Percentiles rank a stretch among this genome's conserved stretches.
Evolutionary conservation across 2,888 invertebrate genomes (phyloP).

Genomic region (Acanthosoma haemorrhoidale): DNA sequence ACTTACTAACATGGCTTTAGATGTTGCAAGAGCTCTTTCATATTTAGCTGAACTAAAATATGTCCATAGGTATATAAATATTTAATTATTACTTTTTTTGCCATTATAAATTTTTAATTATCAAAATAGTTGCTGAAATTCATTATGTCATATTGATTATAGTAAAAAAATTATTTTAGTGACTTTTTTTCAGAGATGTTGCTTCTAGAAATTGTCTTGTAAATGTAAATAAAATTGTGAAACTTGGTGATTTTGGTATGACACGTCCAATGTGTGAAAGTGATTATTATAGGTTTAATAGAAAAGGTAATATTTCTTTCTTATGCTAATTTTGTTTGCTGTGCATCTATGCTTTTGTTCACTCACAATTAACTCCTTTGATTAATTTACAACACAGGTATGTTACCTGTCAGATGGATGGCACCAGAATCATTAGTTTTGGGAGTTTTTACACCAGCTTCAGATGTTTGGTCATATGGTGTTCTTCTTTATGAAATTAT

Average conservation of each 20-base stretch:
- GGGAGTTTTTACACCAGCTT: slow-evolving; percentile 77
- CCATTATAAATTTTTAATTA: background rate
- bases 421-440: slow-evolving; percentile 78
- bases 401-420: slow-evolving; percentile 91
- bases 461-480: slow-evolving; percentile 88
- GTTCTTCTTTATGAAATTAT: slow-evolving; percentile 82
- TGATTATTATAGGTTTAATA: slow-evolving; percentile 83
- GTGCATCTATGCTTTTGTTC: background rate
- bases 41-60: slow-evolving; percentile 80
- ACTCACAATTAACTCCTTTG: background rate
- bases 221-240: slow-evolving; percentile 63
- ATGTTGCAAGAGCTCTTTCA: slow-evolving; percentile 76
- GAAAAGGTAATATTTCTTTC: slow-evolving; percentile 56
- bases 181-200: slow-evolving; percentile 60
- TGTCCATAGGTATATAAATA: slow-evolving; percentile 60
- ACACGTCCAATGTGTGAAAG: slow-evolving; percentile 79
- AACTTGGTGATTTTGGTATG: slow-evolving; percentile 88
- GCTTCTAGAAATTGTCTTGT: slow-evolving; percentile 74
- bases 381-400: slow-evolving; percentile 48
- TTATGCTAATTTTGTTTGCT: background rate
- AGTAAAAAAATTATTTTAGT: too few relatives aligned
- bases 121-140: too few relatives aligned
- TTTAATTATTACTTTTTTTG: background rate
- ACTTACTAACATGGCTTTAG: slow-evolving; percentile 80
- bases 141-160: too few relatives aligned